Evolutionary conservation across 2,797 vertebrate genomes (phyloP).

Genomic region (Anabacerthia variegaticeps): DNA sequence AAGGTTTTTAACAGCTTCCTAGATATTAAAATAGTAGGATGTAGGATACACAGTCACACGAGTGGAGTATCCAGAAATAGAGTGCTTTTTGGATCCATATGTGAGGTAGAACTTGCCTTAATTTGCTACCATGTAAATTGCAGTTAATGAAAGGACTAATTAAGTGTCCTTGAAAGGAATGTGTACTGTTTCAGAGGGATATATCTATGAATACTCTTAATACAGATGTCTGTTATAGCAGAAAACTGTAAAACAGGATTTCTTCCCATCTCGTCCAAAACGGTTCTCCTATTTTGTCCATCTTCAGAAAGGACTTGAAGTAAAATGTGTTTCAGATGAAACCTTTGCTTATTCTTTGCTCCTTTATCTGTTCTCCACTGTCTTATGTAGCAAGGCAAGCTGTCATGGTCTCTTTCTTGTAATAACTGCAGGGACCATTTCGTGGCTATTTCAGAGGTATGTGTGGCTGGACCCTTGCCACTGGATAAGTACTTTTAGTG

Average conservation of each 20-base stretch:
- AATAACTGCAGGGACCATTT: not conserved
- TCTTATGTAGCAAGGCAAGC: not conserved
- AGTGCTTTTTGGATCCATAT: not conserved
- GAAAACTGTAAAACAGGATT: not conserved
- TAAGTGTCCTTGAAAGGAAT: not conserved
- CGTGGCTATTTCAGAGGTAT: not conserved
- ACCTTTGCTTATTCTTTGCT: not conserved
- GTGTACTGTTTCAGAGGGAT: not conserved
- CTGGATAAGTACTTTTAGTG: not conserved
- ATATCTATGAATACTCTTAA: not conserved
- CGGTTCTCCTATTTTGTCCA: not conserved
- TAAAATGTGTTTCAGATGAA: not conserved
- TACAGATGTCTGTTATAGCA: not conserved
- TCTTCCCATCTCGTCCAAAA: not conserved
- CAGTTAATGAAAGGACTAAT: not conserved
- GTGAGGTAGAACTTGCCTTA: not conserved
- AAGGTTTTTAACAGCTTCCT: not conserved
- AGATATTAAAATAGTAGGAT: not conserved
- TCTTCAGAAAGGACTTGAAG: not conserved
- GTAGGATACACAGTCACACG: not conserved
- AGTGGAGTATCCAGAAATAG: not conserved
- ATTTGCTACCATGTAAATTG: not conserved
- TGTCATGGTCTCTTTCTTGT: not conserved
- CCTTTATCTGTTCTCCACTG: not conserved
- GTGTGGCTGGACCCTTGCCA: not conserved